Percentiles rank a stretch among this genome's conserved stretches.
phyloP scores from a whole-genome alignment of 2,113 vertebrate species.

The Istiophorus platypterus region DNA sequence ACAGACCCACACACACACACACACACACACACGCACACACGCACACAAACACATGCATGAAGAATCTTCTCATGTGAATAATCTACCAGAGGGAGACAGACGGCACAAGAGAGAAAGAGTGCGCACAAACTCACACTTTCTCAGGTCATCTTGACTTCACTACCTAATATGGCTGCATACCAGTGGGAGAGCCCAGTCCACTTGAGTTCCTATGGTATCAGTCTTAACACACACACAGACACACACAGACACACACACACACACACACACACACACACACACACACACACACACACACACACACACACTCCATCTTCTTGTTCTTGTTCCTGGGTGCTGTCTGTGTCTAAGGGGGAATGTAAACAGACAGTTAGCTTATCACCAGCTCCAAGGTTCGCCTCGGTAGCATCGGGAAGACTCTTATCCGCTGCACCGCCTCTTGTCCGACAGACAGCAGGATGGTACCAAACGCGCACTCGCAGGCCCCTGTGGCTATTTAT shows the following conservation, averaged over 20 bases:
- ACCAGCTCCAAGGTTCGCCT: constrained; percentile 71
- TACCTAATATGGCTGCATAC: constrained; percentile 84
- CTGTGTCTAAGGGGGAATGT: constrained; percentile 76
- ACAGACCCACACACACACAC: too few relatives aligned
- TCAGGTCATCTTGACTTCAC: constrained; percentile 77
- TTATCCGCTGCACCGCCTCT: constrained; percentile 61
- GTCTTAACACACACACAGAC: constrained; percentile 57
- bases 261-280: constrained; percentile 61
- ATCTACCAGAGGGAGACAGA: constrained; percentile 51
- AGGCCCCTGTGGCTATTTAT: background rate
- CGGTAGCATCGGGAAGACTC: constrained; percentile 54
- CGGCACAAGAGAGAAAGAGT: constrained; percentile 53
- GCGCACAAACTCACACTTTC: constrained; percentile 73
- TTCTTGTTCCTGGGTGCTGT: constrained; percentile 72
- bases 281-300: constrained; percentile 27
- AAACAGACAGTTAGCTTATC: constrained; percentile 81
- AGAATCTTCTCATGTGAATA: constrained; percentile 52
- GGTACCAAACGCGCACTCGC: constrained; percentile 25
- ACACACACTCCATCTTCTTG: constrained; percentile 41
- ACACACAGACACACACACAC: constrained; percentile 32
- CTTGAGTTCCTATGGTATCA: constrained; percentile 82
- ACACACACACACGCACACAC: constrained; percentile 1
- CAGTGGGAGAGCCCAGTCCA: constrained; percentile 74
- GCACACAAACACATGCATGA: constrained; percentile 7
- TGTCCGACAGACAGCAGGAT: constrained; percentile 47